A percentile compares a stretch with the other conserved stretches of the same genome.
phyloP scores from a whole-genome alignment of 2,113 vertebrate species.

The Cryptomyrus ogoouensis region DNA sequence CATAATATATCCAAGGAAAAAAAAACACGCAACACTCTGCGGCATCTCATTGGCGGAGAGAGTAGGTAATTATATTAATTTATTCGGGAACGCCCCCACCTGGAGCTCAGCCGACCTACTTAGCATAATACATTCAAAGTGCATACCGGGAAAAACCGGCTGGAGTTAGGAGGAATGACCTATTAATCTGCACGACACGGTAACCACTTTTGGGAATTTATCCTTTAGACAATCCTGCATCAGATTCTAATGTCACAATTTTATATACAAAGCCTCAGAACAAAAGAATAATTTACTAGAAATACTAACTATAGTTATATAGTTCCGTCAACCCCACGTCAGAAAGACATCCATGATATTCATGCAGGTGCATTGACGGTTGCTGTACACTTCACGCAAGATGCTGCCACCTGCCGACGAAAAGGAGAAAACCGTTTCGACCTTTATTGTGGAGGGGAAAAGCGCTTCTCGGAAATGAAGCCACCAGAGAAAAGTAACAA shows the following conservation, averaged over 20 bases:
- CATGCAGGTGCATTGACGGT: neutral
- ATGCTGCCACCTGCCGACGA: slow-evolving; percentile 20
- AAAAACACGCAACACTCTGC: neutral
- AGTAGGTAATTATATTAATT: slow-evolving; percentile 34
- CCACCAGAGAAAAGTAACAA: neutral
- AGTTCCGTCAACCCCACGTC: neutral
- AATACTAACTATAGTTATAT: neutral
- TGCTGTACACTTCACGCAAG: neutral
- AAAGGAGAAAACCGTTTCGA: neutral
- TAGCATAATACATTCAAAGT: slow-evolving; percentile 52
- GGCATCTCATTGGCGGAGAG: slow-evolving; percentile 50
- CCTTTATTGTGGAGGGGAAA: neutral
- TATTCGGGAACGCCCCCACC: slow-evolving; percentile 56
- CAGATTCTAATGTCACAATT: neutral
- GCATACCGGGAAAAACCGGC: slow-evolving; percentile 51
- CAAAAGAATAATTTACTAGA: neutral
- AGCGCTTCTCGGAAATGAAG: neutral
- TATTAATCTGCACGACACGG: neutral
- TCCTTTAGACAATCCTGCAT: neutral
- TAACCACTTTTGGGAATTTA: neutral
- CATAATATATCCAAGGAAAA: slow-evolving; percentile 65
- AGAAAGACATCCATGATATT: neutral
- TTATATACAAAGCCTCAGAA: neutral
- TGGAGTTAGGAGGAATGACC: slow-evolving; percentile 31
- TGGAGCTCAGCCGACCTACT: slow-evolving; percentile 51